Percentiles rank a stretch among this genome's conserved stretches.
These are phyloP conservation scores for Timema podura DNA, from an alignment of 2,888 invertebrate species.

Conservation along the genomic window DNA sequence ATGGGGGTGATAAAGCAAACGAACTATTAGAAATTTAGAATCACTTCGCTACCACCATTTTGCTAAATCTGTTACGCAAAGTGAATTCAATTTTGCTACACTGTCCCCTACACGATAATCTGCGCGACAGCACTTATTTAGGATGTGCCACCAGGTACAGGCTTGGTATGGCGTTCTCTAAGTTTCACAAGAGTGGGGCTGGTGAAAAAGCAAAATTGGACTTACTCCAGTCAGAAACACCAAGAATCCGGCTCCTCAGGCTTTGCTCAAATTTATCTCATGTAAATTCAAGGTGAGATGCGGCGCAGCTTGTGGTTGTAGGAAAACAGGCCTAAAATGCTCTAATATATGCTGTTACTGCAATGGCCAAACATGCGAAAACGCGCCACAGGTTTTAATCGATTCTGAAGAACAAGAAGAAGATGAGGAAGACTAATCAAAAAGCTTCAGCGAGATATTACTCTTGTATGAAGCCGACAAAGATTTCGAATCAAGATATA, in stretches of 20 bases:
- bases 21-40: background rate
- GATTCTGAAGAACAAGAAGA: constrained; percentile 36
- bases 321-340: constrained; percentile 24
- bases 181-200: constrained; percentile 27
- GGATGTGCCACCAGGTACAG: constrained; percentile 32
- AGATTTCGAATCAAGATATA: constrained; percentile 11
- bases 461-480: constrained; percentile 28
- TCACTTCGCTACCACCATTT: background rate
- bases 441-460: constrained; percentile 31
- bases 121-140: constrained; percentile 32
- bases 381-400: constrained; percentile 31
- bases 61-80: constrained; percentile 30
- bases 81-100: constrained; percentile 28
- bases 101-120: constrained; percentile 28
- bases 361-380: constrained; percentile 30
- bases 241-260: constrained; percentile 16
- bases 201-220: constrained; percentile 30
- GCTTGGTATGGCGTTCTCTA: constrained; percentile 26
- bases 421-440: constrained; percentile 33
- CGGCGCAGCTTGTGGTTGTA: constrained; percentile 23
- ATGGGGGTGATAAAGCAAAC: background rate
- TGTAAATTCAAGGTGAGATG: constrained; percentile 12
- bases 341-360: constrained; percentile 25
- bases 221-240: constrained; percentile 21
- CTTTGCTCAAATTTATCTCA: constrained; percentile 27